Conservation (phyloP, 2,888 invertebrate genomes). For the Pseudococcus viburni region DNA sequence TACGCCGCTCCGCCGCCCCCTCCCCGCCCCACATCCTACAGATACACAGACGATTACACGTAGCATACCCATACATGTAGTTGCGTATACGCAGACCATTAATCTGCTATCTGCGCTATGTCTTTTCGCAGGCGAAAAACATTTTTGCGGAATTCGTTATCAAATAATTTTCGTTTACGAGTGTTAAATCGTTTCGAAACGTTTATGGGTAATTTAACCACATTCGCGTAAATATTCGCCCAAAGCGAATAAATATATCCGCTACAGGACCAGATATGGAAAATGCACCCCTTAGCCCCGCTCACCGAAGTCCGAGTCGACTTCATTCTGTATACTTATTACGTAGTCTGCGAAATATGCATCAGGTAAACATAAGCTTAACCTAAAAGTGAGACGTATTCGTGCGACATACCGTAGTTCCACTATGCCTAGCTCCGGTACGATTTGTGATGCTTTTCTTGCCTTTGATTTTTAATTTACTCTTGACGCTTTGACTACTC, state of each 20-base stretch:
- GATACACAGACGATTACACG: neutral
- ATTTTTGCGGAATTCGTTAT: slow-evolving; percentile 53
- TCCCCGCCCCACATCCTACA: too few relatives aligned
- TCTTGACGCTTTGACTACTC: slow-evolving; percentile 69
- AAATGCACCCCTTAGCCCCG: neutral
- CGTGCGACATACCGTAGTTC: slow-evolving; percentile 43
- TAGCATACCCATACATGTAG: neutral
- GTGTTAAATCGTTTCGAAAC: slow-evolving; percentile 51
- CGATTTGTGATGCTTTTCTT: slow-evolving; percentile 55
- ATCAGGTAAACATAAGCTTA: too few relatives aligned
- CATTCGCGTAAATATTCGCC: slow-evolving; percentile 43
- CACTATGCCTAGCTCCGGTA: neutral
- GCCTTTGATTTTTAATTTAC: slow-evolving; percentile 60
- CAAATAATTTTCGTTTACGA: slow-evolving; percentile 50
- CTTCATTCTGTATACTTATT: too few relatives aligned
- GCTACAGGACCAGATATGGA: neutral
- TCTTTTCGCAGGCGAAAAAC: slow-evolving; percentile 35
- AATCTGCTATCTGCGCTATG: slow-evolving; percentile 18
- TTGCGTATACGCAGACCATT: slow-evolving; percentile 9
- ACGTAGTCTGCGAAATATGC: too few relatives aligned
- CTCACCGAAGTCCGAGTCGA: too few relatives aligned
- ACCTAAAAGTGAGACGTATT: neutral
- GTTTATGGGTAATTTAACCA: slow-evolving; percentile 51
- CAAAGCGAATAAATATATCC: slow-evolving; percentile 26
- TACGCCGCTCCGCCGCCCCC: too few relatives aligned